Evolutionary conservation across 2,888 invertebrate species (phyloP), one percentile per base, ranked within the genome.

Genomic region (Drosophila mercatorum): DNA sequence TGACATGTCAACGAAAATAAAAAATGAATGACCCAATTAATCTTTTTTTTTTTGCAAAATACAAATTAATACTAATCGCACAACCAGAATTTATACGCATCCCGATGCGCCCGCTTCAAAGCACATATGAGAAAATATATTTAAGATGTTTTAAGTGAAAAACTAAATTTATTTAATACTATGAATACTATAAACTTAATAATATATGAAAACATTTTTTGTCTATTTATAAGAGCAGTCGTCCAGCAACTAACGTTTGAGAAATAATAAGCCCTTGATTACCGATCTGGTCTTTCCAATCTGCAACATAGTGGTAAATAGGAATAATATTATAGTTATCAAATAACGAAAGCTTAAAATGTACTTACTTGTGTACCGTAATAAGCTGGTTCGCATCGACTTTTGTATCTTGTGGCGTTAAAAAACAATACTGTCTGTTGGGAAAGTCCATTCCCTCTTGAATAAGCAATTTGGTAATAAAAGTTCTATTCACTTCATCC

Each of bases 321-420:
- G 1, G 14, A 46, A 8, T 28, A 10, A 6, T 11, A 17, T 41
- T 34, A 7, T 11, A 36, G 7, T 17, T 22, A 6, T 44, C 14
- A 57, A 34, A 44, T 5, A 11, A 5, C 8, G 14, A 7, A n/a
- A 38, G 22, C 0, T 17, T 2, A 0, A 7, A 10, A 17, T 10
- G 10, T 2, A 65, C 90, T 81, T 91, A 95, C 95, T 93, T 92
- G 87, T 95, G 95, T 83, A 96, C 95, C 73, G 93, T 94, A 73
- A 95, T 92, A 49, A 93, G 93, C 14, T 94, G 93, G 47, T 93
- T 92, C 4, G 94, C 92, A 56, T 89, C 92, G 62, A 94, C 91
- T 64, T 95, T 95, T 14, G 96, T 94, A 92, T 97, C 96, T 91
- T 97, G 95, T 38, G 98, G 98, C 51, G 98, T 97, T 34, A 98